Evolutionary conservation across 2,113 vertebrate species (phyloP).

Genomic region (Apodemus speciosus): DNA sequence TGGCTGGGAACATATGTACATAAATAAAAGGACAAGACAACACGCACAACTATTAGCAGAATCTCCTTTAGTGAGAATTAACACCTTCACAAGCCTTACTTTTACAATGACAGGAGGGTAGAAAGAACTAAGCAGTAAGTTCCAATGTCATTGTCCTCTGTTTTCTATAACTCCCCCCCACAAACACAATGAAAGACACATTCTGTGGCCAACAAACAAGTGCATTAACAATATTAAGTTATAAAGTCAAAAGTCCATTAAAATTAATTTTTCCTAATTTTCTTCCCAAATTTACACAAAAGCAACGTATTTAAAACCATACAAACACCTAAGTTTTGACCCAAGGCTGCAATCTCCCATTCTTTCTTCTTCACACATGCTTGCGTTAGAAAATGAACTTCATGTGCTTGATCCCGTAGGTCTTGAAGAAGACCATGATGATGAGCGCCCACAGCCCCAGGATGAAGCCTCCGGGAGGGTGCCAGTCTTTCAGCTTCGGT

Average conservation of each 20-base stretch:
- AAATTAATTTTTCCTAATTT: constrained; percentile 51
- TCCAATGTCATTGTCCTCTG: neutral
- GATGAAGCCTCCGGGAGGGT: constrained; percentile 98
- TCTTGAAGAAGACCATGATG: constrained; percentile 97
- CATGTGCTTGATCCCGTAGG: constrained; percentile 97
- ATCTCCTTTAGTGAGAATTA: constrained; percentile 17
- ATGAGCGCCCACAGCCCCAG: constrained; percentile 97
- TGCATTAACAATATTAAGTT: constrained; percentile 51
- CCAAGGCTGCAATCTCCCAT: neutral
- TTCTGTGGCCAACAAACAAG: neutral
- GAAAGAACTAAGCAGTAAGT: constrained; percentile 11
- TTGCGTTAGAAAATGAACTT: constrained; percentile 93
- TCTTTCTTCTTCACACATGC: neutral
- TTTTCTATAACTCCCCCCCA: neutral
- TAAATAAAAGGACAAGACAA: constrained; percentile 6
- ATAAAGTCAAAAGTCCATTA: constrained; percentile 32
- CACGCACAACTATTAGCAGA: neutral
- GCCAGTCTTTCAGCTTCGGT: constrained; percentile 98
- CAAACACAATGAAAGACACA: neutral
- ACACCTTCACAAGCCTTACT: constrained; percentile 35
- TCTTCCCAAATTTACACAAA: constrained; percentile 42
- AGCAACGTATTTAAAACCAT: constrained; percentile 37
- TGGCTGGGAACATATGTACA: neutral
- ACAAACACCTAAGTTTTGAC: neutral
- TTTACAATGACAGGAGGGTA: constrained; percentile 27